These are phyloP conservation scores for Ameiurus melas DNA, from an alignment of 2,113 vertebrate species.

Conservation along the genomic window DNA sequence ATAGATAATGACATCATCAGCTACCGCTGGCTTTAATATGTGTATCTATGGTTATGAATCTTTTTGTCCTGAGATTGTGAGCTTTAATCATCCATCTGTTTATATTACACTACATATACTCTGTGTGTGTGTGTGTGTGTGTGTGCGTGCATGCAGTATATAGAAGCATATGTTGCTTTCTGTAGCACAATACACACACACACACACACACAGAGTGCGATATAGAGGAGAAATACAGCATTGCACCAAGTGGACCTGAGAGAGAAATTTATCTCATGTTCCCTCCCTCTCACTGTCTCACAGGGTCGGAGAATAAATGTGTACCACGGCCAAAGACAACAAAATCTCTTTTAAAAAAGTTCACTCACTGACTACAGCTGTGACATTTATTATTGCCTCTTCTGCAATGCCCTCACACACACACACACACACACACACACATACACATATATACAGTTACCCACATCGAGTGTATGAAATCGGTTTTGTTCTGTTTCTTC, in stretches of 20 bases:
- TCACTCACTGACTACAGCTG: not conserved
- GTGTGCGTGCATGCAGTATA: constrained; percentile 27
- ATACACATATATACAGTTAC: constrained; percentile 24
- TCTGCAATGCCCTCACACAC: not conserved
- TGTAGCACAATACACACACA: not conserved
- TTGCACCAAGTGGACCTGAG: constrained; percentile 35
- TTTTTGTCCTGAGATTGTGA: not conserved
- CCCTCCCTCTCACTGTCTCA: constrained; percentile 8
- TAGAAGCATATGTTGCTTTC: constrained; percentile 35
- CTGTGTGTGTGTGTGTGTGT: not conserved
- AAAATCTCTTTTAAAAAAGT: constrained; percentile 3
- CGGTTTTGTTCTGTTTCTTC: constrained; percentile 6
- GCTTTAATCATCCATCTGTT: constrained; percentile 1
- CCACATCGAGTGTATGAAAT: not conserved
- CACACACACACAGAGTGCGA: not conserved
- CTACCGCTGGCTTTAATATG: not conserved
- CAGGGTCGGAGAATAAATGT: constrained; percentile 15
- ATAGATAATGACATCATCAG: not conserved
- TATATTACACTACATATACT: not conserved
- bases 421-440: constrained; percentile 10
- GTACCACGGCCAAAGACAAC: constrained; percentile 15
- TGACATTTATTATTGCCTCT: not conserved
- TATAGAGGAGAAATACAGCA: constrained; percentile 40
- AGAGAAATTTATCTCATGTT: constrained; percentile 36
- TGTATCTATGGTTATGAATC: not conserved